phyloP scores from a whole-genome alignment of 1,140 invertebrate species.

The Arctopsyche grandis region DNA sequence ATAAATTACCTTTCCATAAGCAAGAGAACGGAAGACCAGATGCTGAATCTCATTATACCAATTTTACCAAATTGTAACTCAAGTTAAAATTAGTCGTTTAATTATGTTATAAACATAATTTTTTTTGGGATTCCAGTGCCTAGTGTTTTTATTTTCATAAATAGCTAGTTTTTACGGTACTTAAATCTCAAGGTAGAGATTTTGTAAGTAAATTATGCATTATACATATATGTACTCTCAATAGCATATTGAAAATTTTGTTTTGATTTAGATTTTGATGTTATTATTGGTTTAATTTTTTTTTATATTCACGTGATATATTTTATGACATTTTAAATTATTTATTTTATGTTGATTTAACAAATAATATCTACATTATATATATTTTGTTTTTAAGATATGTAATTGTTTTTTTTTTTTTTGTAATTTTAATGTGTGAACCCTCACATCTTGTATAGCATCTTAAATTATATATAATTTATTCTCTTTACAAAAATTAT shows the following conservation, averaged over 20 bases:
- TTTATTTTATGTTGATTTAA: conserved; percentile 7
- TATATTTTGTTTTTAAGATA: not conserved
- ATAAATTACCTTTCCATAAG: conserved; percentile 54
- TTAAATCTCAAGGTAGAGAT: not conserved
- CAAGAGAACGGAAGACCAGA: conserved; percentile 52
- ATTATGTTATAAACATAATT: conserved; percentile 4
- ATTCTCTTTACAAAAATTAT: too few species aligned
- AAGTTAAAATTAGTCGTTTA: conserved; percentile 12
- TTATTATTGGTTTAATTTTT: conserved; percentile 11
- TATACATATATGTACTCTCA: not conserved
- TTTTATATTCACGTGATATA: conserved; percentile 2
- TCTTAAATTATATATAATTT: too few species aligned
- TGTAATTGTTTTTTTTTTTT: not conserved
- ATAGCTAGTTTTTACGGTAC: conserved; percentile 15
- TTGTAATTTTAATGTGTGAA: too few species aligned
- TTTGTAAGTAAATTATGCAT: not conserved
- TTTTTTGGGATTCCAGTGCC: conserved; percentile 26
- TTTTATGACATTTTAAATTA: not conserved
- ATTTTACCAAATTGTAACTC: conserved; percentile 48
- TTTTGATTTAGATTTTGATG: not conserved
- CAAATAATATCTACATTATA: not conserved
- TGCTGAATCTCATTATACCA: conserved; percentile 34
- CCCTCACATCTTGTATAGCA: too few species aligned
- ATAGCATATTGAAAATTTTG: not conserved
- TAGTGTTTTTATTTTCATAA: conserved; percentile 31